Percentiles rank a stretch among this genome's conserved stretches.
Conservation (phyloP, 2,888 invertebrate species). For the Philonicus albiceps region DNA sequence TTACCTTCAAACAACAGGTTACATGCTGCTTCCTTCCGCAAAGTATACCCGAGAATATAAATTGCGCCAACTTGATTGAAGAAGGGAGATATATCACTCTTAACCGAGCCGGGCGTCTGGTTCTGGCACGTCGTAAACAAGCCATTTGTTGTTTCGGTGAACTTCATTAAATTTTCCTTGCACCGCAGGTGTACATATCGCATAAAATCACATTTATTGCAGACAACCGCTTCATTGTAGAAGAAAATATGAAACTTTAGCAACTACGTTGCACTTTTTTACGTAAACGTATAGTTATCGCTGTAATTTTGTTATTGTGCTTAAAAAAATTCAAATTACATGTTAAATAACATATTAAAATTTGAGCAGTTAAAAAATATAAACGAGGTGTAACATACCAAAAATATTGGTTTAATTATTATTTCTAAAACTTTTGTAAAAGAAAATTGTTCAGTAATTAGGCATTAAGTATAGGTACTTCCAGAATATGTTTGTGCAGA, state of each 20-base stretch:
- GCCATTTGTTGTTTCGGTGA: background rate
- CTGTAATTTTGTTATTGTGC: no score
- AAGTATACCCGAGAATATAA: background rate
- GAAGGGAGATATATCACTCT: background rate
- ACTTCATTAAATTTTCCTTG: background rate
- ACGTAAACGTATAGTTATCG: background rate
- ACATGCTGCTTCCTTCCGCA: background rate
- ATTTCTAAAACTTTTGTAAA: no score
- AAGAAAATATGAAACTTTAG: background rate
- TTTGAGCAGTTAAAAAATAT: no score
- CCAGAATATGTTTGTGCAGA: no score
- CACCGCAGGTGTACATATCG: background rate
- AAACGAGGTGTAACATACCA: no score
- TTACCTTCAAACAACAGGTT: background rate
- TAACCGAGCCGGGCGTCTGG: background rate
- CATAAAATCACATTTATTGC: background rate
- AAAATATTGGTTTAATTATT: no score
- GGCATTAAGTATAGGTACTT: no score
- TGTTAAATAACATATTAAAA: no score
- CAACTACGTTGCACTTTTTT: background rate
- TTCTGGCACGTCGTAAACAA: background rate
- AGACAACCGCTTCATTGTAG: background rate
- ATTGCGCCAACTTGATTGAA: background rate
- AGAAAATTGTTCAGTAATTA: no score
- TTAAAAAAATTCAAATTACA: no score